Conservation (phyloP, 2,797 vertebrate species). For the Notolabrus celidotus region DNA sequence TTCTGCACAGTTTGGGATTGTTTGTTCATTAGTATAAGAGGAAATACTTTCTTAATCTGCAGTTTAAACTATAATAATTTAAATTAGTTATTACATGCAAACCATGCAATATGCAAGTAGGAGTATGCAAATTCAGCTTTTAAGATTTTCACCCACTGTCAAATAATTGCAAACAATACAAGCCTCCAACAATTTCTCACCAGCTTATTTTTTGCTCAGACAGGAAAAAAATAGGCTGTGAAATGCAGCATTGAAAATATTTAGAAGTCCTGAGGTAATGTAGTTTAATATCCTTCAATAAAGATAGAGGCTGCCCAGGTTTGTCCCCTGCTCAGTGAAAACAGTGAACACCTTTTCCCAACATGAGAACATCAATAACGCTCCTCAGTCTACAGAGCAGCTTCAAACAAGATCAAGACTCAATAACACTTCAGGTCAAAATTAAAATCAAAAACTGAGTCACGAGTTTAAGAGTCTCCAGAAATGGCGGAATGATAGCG, state of each 20-base stretch:
- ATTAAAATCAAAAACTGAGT: slow-evolving; percentile 60
- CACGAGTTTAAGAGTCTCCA: slow-evolving; percentile 48
- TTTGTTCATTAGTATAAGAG: too few species aligned
- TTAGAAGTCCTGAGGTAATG: slow-evolving; percentile 54
- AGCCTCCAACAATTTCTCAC: too few species aligned
- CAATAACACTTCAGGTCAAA: slow-evolving; percentile 64
- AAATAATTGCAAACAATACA: too few species aligned
- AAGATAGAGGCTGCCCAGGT: slow-evolving; percentile 45
- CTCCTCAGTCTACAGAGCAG: slow-evolving; percentile 16
- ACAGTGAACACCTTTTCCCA: slow-evolving; percentile 34
- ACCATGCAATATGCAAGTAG: too few species aligned
- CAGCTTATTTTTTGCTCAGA: too few species aligned
- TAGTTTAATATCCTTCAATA: slow-evolving; percentile 59
- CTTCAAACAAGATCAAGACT: slow-evolving; percentile 61
- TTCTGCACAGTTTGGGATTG: too few species aligned
- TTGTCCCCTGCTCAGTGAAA: slow-evolving; percentile 47
- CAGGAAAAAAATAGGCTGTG: slow-evolving; percentile 34
- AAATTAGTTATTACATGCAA: too few species aligned
- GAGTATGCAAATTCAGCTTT: too few species aligned
- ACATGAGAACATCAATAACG: slow-evolving; percentile 59
- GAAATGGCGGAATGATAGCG: slow-evolving; percentile 34
- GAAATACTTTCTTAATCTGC: too few species aligned
- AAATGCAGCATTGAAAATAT: slow-evolving; percentile 38
- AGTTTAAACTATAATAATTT: too few species aligned
- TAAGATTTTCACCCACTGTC: too few species aligned